Evolutionary conservation across 2,888 invertebrate genomes (phyloP), one percentile per base, ranked within the genome.

Genomic region (Brachyopa scutellaris): DNA sequence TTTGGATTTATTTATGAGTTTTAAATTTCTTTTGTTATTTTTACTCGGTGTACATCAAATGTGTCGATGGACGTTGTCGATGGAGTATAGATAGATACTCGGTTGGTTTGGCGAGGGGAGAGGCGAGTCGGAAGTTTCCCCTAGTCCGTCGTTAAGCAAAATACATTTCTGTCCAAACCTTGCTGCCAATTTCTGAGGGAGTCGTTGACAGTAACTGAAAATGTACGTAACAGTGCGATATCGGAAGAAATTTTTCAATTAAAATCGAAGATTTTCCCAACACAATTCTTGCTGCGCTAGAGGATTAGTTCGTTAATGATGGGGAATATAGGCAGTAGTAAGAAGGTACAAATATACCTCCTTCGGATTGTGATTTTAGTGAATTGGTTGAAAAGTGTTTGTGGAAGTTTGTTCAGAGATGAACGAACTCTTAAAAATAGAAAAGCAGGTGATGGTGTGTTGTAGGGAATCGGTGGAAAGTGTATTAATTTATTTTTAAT

Each of bases 1-100:
- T 79, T 78, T 78, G 31, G 73, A 73, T 73, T 61, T 33, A 53
- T 79, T 74, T 74, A 57, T 74, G 61, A 80, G 67, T 74, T 80
- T n/a, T 62, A 45, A 51, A 80, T 69, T 57, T 69, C 74, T 80
- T 80, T 80, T 80, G 80, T 74, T 80, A 42, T 55, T 80, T 80
- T 69, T 62, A 42, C 74, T 69, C 36, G 62, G 67, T 67, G 57
- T 62, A 67, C 79, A 74, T 62, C 57, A 64, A 67, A 67, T 64
- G 69, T 40, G 66, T 31, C 69, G 62, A 74, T 74, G 69, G 74
- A 62, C 62, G 79, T 55, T 69, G 55, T 57, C 47, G 67, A 80
- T 38, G 19, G 40, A 23, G n/a, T n/a, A n/a, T n/a, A n/a, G 51
- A 66, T 49, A 49, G 31, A 74, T 59, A 69, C 62, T 57, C 15